Base-by-base conservation (phyloP, 2,113 vertebrate genomes). In the Sylvia atricapilla region DNA sequence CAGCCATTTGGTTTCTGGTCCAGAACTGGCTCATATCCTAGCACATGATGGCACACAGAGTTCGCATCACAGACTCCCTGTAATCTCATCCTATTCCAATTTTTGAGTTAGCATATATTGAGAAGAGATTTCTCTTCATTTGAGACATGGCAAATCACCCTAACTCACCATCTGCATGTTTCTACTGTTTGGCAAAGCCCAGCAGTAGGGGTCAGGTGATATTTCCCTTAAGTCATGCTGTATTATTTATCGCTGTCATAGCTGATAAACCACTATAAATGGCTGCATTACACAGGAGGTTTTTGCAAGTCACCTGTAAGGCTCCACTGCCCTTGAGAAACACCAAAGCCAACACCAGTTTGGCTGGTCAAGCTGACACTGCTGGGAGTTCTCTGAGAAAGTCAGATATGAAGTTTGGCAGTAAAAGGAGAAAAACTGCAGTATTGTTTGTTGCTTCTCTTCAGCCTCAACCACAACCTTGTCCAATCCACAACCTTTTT, bases 1-100 rank as follows among this genome's bases (percentile, higher is more conserved):
- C 11, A 85, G 24, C 9, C 10, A 17, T 83, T 73, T 92, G 53
- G 49, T 62, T 83, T 75, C 74, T 85, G 13, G 69, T 95, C 13
- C 44, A 84, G 75, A 90, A 69, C 15, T 69, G 49, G 46, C 22
- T 87, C 10, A 16, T 62, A 50, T 60, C 43, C 31, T 72, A 27
- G 41, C 37, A 66, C 73, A 44, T 25, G 80, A 89, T 41, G 60
- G 39, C 47, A 87, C 47, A 75, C 13, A 0, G 2, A 78, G 6
- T 37, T 93, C 41, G 31, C 0, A 0, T 46, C 0, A 1, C 10
- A 74, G n/a, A 31, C 10, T 73, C 46, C 22, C 13, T 37, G 43
- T 78, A 74, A 91, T 59, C 23, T 87, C 43, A 53, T 19, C 33
- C 11, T 43, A 69, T 39, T 84, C 20, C 22, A 91, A 12, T 47